Base-by-base conservation (phyloP, 1,140 invertebrate species). In the Formica exsecta region DNA sequence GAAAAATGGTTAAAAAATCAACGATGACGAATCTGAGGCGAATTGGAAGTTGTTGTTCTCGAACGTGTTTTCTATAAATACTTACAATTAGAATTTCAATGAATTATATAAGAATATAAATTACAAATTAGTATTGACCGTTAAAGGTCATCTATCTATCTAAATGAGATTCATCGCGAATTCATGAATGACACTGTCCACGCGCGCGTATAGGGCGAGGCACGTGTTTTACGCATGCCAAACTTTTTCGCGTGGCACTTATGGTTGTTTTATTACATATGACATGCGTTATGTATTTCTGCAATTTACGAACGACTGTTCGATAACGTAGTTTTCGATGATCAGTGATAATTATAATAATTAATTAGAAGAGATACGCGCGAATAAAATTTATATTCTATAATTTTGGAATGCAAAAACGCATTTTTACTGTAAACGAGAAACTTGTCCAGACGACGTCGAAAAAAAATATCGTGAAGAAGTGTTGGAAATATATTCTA, bases 61-160 rank as follows among this genome's bases (percentile, higher is more conserved):
- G 19, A 73, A 73, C 32, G 32, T 74, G 32, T 74, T 74, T 59
- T 73, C 7, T 41, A 16, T 32, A 57, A 16, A 32, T 71, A 19
- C 29, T 36, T 36, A 32, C n/a, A 25, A 41, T 29, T 19, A 64
- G 41, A 44, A 64, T 76, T 76, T 62, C 9, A 13, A 19, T 13
- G 22, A 41, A 62, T 62, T 76, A 61, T 29, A 29, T 62, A 29
- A 41, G 36, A 76, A 62, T 29, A 11, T 41, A 74, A 74, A 74
- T 74, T 59, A 36, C 36, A 74, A 74, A 59, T 61, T 75, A 32
- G 22, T 41, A 22, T 61, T 61, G 54, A 2, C 6, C 16, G 32
- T 75, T 75, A 75, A 75, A 75, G 54, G 36, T 75, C 73, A 61
- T 61, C 51, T 61, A 75, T 70, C 65, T 1, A 36, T 13, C 22